A percentile compares a stretch with the other conserved stretches of the same genome.
phyloP scores from a whole-genome alignment of 2,888 invertebrate species.

The Melieria crassipennis region DNA sequence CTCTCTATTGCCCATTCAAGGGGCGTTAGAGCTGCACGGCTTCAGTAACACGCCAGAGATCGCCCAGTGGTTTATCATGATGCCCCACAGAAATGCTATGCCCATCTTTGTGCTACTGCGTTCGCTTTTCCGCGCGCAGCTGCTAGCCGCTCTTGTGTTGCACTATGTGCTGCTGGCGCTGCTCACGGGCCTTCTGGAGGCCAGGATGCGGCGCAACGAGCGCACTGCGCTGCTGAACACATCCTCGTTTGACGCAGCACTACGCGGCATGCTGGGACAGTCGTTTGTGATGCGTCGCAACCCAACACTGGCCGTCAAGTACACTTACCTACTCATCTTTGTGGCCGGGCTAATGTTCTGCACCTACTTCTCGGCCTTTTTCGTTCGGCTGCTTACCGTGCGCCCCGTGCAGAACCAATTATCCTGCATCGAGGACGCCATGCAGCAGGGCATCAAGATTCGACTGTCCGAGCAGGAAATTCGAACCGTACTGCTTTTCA shows the following conservation, averaged over 20 bases:
- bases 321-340: conserved; percentile 15
- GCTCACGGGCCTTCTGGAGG: no score
- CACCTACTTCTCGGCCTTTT: conserved; percentile 13
- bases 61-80: conserved; percentile 11
- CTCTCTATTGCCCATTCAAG: conserved; percentile 17
- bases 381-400: conserved; percentile 15
- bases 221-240: no score
- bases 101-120: no score
- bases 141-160: no score
- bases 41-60: conserved; percentile 15
- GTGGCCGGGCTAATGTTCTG: conserved; percentile 1
- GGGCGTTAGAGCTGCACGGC: conserved; percentile 3
- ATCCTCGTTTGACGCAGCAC: not conserved
- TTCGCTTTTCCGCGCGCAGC: no score
- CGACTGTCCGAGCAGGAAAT: not conserved
- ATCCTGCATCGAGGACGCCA: not conserved
- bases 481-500: not conserved
- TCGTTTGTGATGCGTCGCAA: not conserved
- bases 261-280: not conserved
- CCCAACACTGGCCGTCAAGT: not conserved
- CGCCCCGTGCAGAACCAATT: conserved; percentile 10
- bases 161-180: no score
- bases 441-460: not conserved
- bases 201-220: no score
- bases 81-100: conserved; percentile 1